These are phyloP conservation scores for Arvicanthis niloticus DNA, from an alignment of 2,113 vertebrate species.

Conservation along the genomic window DNA sequence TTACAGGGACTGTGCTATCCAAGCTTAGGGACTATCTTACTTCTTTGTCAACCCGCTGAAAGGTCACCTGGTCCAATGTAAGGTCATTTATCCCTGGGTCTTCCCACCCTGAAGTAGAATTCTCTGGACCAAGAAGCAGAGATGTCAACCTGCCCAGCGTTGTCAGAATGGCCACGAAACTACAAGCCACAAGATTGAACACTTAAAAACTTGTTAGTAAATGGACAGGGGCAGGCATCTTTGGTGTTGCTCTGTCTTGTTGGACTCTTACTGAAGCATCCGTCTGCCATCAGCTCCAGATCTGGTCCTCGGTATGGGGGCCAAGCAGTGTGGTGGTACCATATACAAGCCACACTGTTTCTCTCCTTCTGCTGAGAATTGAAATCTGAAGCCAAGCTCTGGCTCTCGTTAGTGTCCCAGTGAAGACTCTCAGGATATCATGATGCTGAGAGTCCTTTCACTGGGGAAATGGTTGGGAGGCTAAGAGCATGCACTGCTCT, in stretches of 20 bases:
- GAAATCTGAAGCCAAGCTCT: accelerated
- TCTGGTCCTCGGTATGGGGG: accelerated
- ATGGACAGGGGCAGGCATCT: background rate
- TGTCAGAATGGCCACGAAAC: accelerated
- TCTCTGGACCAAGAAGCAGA: background rate
- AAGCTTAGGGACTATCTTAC: accelerated
- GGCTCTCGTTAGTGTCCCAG: background rate
- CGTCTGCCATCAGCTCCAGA: background rate
- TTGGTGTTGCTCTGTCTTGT: accelerated
- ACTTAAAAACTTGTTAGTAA: background rate
- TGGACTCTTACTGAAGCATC: background rate
- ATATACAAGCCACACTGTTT: accelerated
- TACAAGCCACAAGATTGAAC: no score
- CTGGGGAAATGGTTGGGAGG: background rate
- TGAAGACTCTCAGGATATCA: background rate
- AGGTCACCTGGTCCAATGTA: accelerated
- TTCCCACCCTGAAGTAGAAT: accelerated
- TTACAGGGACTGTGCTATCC: accelerated
- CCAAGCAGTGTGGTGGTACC: background rate
- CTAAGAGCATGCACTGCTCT: no score
- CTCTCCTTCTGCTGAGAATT: background rate
- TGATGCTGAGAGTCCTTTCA: background rate
- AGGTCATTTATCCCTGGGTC: accelerated
- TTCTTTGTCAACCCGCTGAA: background rate
- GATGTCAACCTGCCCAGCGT: accelerated